Evolutionary conservation across 2,888 invertebrate genomes (phyloP).

Genomic region (Phyllotreta cruciferae): DNA sequence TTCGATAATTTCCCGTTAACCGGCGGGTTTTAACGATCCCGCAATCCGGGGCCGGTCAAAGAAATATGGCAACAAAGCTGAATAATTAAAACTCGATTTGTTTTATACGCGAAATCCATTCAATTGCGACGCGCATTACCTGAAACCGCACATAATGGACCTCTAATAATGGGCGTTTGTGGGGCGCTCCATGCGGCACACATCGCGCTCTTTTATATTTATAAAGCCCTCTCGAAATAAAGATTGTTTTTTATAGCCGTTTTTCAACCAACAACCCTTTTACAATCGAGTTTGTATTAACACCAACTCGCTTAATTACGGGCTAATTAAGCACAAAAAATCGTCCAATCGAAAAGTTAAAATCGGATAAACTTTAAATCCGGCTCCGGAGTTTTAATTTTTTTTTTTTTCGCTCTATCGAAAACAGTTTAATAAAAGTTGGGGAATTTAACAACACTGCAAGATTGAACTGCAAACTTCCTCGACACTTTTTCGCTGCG

Average conservation of each 20-base stretch:
- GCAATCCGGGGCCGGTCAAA: too few species aligned
- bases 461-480: constrained; percentile 18
- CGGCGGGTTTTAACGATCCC: too few species aligned
- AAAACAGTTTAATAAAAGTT: constrained; percentile 15
- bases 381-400: too few species aligned
- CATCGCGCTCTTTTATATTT: constrained; percentile 18
- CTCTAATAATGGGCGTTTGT: constrained; percentile 34
- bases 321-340: too few species aligned
- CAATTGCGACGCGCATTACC: constrained; percentile 33
- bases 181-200: constrained; percentile 32
- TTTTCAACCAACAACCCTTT: too few species aligned
- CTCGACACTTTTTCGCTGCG: constrained; percentile 2
- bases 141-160: constrained; percentile 35
- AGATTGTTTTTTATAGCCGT: not conserved
- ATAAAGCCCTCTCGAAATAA: constrained; percentile 16
- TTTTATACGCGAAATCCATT: constrained; percentile 30
- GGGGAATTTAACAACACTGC: constrained; percentile 17
- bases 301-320: too few species aligned
- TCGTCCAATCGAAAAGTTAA: too few species aligned
- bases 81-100: constrained; percentile 22
- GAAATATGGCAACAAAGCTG: constrained; percentile 13
- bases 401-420: not conserved
- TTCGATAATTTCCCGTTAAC: too few species aligned
- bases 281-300: too few species aligned
- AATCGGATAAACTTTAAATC: constrained; percentile 4